These are phyloP conservation scores for Anniella stebbinsi DNA, from an alignment of 2,797 vertebrate genomes.

Conservation along the genomic window DNA sequence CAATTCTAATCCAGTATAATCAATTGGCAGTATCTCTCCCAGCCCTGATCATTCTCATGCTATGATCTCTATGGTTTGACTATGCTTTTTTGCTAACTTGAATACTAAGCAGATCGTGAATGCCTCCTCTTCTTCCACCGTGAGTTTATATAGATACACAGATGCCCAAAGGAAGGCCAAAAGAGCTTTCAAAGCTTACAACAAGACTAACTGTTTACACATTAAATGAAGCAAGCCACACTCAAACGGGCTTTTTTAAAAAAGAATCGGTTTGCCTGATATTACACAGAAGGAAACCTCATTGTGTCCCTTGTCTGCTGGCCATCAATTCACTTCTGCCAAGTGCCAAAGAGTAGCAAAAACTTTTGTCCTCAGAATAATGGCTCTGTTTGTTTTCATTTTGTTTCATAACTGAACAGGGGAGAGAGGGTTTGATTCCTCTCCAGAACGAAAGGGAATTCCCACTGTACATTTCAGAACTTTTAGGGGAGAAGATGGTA, in stretches of 20 bases:
- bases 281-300: background rate
- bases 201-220: slow-evolving; percentile 40
- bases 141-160: background rate
- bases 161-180: background rate
- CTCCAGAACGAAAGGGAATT: slow-evolving; percentile 33
- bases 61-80: background rate
- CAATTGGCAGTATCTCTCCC: background rate
- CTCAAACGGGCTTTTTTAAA: background rate
- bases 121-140: background rate
- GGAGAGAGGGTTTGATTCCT: background rate
- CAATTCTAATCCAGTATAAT: background rate
- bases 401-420: slow-evolving; percentile 24
- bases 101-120: background rate
- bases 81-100: background rate
- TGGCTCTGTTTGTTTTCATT: slow-evolving; percentile 12
- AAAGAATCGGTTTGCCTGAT: background rate
- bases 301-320: background rate
- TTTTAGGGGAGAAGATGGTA: background rate
- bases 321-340: slow-evolving; percentile 7
- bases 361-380: slow-evolving; percentile 36
- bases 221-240: slow-evolving; percentile 48
- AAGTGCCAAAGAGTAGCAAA: slow-evolving; percentile 31
- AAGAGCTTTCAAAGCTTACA: background rate
- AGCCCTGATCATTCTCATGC: background rate
- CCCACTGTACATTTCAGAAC: background rate